These are phyloP conservation scores for Labeo calbasu DNA, from an alignment of 2,797 vertebrate species.

Conservation along the genomic window DNA sequence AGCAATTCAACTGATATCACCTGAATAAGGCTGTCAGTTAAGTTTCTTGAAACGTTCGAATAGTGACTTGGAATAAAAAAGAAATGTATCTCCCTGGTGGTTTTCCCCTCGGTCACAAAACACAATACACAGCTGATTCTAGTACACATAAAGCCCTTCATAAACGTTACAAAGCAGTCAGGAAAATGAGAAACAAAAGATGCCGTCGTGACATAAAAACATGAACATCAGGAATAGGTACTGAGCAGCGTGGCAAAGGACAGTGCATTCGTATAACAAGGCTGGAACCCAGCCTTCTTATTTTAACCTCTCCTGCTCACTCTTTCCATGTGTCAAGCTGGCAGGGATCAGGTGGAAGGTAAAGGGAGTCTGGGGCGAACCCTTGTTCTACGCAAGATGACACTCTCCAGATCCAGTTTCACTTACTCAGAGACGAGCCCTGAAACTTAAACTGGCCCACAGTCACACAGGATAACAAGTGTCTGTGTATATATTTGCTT, in stretches of 20 bases:
- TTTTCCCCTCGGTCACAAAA: conserved; percentile 25
- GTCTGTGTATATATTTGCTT: conserved; percentile 23
- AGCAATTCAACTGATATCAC: conserved; percentile 35
- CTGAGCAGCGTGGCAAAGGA: conserved; percentile 19
- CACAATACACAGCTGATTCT: conserved; percentile 18
- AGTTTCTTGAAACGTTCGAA: conserved; percentile 11
- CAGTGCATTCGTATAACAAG: conserved; percentile 34
- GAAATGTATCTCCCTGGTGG: conserved; percentile 30
- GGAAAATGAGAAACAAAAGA: conserved; percentile 28
- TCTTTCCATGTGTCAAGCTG: conserved; percentile 55
- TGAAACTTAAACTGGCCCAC: conserved; percentile 45
- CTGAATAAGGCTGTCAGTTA: conserved; percentile 22
- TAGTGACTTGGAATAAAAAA: conserved; percentile 27
- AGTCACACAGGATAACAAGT: conserved; percentile 16
- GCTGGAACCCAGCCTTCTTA: conserved; percentile 23
- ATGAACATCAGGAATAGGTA: conserved; percentile 12
- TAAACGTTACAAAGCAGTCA: conserved; percentile 30
- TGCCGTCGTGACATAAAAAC: neutral
- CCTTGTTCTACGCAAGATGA: conserved; percentile 62
- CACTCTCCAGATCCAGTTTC: conserved; percentile 53
- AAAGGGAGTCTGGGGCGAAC: conserved; percentile 50
- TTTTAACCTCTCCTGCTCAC: conserved; percentile 43
- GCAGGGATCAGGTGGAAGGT: conserved; percentile 54
- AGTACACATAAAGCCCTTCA: conserved; percentile 44
- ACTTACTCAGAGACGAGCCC: conserved; percentile 40